Conservation (phyloP, 30 jellyfish, hydroid and myxozoan species). For the Aurelia aurita region DNA sequence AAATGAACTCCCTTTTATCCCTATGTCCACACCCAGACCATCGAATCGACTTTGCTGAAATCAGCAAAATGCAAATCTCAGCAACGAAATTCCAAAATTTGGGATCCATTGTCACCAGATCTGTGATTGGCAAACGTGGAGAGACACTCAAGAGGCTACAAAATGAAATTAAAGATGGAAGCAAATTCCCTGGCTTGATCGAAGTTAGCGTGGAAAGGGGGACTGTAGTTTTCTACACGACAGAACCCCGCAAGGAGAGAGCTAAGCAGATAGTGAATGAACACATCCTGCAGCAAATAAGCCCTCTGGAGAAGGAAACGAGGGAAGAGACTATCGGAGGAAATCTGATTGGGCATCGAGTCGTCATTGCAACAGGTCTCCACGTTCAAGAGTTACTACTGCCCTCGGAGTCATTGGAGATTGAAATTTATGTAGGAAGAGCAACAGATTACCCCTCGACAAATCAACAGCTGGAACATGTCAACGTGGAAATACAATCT, state of each 20-base stretch:
- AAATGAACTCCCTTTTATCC: neutral
- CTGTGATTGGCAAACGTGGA: constrained; percentile 38
- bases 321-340: constrained; percentile 17
- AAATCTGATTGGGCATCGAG: constrained; percentile 9
- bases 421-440: neutral
- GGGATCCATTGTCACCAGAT: constrained; percentile 23
- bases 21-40: constrained; percentile 23
- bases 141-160: constrained; percentile 30
- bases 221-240: neutral
- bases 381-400: neutral
- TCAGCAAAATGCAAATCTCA: neutral
- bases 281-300: neutral
- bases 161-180: neutral
- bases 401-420: neutral
- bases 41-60: neutral
- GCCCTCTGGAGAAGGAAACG: neutral
- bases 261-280: neutral
- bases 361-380: constrained; percentile 16
- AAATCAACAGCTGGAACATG: neutral
- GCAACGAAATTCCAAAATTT: neutral
- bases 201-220: constrained; percentile 1
- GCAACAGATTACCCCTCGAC: neutral
- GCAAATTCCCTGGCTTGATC: constrained; percentile 21
- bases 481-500: neutral
- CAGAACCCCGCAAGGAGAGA: neutral